Percentiles rank a stretch among this genome's conserved stretches.
Evolutionary conservation across 2,888 invertebrate genomes (phyloP).

Genomic region (Eupithecia centaureata): DNA sequence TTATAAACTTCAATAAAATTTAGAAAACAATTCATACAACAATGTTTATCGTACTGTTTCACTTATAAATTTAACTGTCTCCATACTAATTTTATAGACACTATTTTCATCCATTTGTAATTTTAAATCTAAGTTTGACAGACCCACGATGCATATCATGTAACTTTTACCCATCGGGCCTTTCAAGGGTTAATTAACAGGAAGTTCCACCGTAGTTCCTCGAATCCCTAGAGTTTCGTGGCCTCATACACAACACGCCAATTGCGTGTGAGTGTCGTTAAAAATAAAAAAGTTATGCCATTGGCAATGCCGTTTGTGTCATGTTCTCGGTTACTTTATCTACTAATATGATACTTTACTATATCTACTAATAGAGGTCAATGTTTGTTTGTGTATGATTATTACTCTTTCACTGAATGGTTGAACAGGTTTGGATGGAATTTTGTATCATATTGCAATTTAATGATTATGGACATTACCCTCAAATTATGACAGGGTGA

Average conservation of each 20-base stretch:
- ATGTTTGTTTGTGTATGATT: not conserved
- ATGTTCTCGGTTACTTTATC: not conserved
- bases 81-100: not conserved
- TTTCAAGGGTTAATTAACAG: constrained; percentile 41
- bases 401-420: not conserved
- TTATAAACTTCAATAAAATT: not conserved
- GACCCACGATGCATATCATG: not conserved
- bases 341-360: not conserved
- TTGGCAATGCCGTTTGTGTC: constrained; percentile 1
- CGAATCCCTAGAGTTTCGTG: constrained; percentile 38
- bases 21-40: not conserved
- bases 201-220: constrained; percentile 64
- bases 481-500: too few species aligned
- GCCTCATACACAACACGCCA: constrained; percentile 46
- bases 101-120: not conserved
- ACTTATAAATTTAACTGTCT: too few species aligned
- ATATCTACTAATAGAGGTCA: not conserved
- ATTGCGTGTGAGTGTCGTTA: constrained; percentile 56
- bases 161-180: not conserved
- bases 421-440: not conserved
- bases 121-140: not conserved
- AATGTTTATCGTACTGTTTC: too few species aligned
- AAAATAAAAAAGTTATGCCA: constrained; percentile 32
- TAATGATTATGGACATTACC: too few species aligned
- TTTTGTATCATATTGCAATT: too few species aligned